phyloP scores from a whole-genome alignment of 2,888 invertebrate genomes.

The Papilio elwesi region DNA sequence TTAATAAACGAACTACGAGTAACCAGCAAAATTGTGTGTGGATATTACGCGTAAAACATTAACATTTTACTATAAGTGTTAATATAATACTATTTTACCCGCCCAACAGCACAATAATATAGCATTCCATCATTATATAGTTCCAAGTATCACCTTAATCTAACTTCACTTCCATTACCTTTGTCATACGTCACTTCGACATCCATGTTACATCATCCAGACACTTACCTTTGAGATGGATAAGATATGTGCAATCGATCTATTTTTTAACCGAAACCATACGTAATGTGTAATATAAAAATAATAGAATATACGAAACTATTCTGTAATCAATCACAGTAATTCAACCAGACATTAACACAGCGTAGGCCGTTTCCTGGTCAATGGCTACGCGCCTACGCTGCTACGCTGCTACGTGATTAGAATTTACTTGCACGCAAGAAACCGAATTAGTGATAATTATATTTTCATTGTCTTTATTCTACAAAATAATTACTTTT shows the following conservation, averaged over 20 bases:
- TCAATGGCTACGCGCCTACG: conserved; percentile 11
- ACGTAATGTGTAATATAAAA: background rate
- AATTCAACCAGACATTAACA: conserved; percentile 4
- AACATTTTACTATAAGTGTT: background rate
- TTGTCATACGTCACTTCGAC: conserved; percentile 14
- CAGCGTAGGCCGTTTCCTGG: conserved; percentile 17
- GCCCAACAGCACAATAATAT: no score
- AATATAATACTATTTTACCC: background rate
- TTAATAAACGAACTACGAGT: no score
- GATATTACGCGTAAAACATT: no score
- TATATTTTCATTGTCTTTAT: no score
- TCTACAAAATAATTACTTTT: no score
- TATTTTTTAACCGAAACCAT: conserved; percentile 6
- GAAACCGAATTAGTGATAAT: background rate
- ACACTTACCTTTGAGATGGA: background rate
- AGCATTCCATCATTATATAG: background rate
- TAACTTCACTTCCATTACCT: conserved; percentile 16
- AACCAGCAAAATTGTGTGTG: no score
- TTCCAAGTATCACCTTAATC: background rate
- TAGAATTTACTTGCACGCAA: background rate
- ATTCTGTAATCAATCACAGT: conserved; percentile 20
- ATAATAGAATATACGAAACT: background rate
- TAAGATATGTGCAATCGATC: background rate
- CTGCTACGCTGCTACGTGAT: background rate
- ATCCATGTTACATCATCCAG: conserved; percentile 22